phyloP scores from a whole-genome alignment of 2,113 vertebrate genomes.

The Meriones unguiculatus region DNA sequence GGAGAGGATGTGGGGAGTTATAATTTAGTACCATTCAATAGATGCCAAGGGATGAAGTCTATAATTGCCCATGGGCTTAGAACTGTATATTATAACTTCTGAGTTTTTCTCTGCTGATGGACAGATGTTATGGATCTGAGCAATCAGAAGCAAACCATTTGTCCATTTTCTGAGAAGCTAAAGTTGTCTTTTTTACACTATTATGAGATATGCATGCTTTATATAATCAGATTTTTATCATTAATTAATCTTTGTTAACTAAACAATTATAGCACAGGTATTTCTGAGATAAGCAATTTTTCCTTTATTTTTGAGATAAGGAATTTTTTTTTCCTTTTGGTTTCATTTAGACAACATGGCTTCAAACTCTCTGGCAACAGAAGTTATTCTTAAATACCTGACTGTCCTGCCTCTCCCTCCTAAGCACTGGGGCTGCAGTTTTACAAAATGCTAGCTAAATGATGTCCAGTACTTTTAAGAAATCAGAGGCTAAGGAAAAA shows the following conservation, averaged over 20 bases:
- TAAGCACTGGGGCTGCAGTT: neutral
- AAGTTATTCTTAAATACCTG: neutral
- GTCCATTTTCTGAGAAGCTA: neutral
- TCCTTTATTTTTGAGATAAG: neutral
- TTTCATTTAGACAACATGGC: neutral
- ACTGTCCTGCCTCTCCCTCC: too few species aligned
- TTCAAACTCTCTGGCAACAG: neutral
- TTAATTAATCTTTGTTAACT: neutral
- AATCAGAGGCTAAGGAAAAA: neutral
- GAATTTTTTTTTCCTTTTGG: too few species aligned
- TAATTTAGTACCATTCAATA: neutral
- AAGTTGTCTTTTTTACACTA: neutral
- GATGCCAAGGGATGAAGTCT: neutral
- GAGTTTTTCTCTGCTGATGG: neutral
- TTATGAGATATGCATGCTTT: neutral
- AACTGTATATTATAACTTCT: accelerated
- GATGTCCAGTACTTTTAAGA: neutral
- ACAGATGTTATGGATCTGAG: neutral
- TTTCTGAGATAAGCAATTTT: neutral
- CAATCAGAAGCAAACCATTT: neutral
- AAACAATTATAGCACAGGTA: neutral
- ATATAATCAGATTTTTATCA: neutral
- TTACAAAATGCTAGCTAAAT: neutral
- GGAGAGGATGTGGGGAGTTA: accelerated
- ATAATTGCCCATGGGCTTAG: accelerated